Conservation (phyloP, 1,140 invertebrate genomes). For the Diplogasteroides magnus region DNA sequence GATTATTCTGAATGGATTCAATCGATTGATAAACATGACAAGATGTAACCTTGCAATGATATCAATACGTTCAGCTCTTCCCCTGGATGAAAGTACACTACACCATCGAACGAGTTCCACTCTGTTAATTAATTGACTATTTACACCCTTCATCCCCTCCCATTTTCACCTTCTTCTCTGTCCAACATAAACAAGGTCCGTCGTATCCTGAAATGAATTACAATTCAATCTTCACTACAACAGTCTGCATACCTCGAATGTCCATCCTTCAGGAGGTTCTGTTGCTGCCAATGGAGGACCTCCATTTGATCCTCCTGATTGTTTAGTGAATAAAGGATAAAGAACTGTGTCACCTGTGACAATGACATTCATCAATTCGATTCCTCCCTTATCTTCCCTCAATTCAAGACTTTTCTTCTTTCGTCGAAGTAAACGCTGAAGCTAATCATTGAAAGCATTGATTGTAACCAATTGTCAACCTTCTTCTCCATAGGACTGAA, state of each 20-base stretch:
- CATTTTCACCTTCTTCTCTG: constrained; percentile 11
- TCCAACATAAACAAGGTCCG: constrained; percentile 6
- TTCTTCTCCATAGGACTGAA: constrained; percentile 35
- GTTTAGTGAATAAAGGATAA: no score
- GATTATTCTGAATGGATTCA: constrained; percentile 61
- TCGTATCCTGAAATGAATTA: constrained; percentile 1
- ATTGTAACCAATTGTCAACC: not conserved
- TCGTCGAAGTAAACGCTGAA: constrained; percentile 21
- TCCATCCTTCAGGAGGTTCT: constrained; percentile 37
- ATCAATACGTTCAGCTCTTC: constrained; percentile 53
- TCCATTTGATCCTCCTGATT: constrained; percentile 37
- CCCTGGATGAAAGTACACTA: constrained; percentile 46
- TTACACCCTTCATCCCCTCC: constrained; percentile 1
- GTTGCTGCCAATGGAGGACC: constrained; percentile 24
- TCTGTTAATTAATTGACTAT: constrained; percentile 45
- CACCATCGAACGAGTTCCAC: constrained; percentile 54
- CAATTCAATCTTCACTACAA: not conserved
- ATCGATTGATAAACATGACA: not conserved
- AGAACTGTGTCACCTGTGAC: no score
- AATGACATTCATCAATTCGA: not conserved
- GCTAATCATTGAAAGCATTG: constrained; percentile 1
- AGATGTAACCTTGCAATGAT: constrained; percentile 47
- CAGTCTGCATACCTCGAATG: constrained; percentile 37
- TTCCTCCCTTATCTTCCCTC: constrained; percentile 17
- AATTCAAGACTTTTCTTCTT: constrained; percentile 28